Evolutionary conservation across 2,888 invertebrate species (phyloP).

Genomic region (Rosalia funebris): DNA sequence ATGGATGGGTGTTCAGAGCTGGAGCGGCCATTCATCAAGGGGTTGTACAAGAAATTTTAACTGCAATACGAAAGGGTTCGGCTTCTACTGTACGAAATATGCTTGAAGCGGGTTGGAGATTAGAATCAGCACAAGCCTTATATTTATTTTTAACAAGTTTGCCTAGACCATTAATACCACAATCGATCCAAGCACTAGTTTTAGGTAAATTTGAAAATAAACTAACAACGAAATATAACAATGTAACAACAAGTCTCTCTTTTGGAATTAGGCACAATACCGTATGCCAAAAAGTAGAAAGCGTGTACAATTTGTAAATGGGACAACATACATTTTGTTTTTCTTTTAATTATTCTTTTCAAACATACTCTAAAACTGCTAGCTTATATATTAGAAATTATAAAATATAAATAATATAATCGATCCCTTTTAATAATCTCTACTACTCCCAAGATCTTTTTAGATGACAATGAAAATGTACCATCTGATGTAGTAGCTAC

Average conservation of each 20-base stretch:
- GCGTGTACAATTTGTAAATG: too few species aligned
- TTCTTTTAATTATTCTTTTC: too few species aligned
- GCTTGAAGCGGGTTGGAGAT: constrained; percentile 55
- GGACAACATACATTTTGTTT: too few species aligned
- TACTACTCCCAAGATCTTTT: too few species aligned
- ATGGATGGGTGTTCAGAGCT: constrained; percentile 57
- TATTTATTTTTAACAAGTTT: constrained; percentile 59
- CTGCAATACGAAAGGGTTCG: constrained; percentile 44
- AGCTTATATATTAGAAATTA: too few species aligned
- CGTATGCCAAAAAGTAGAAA: too few species aligned
- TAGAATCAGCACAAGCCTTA: constrained; percentile 64
- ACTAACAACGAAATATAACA: too few species aligned
- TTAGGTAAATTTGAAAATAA: constrained; percentile 64
- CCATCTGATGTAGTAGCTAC: constrained; percentile 63
- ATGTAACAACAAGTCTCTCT: too few species aligned
- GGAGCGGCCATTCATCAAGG: constrained; percentile 48
- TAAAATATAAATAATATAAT: too few species aligned
- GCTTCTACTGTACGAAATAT: constrained; percentile 44
- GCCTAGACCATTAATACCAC: constrained; percentile 63
- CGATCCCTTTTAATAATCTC: too few species aligned
- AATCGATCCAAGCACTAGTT: constrained; percentile 63
- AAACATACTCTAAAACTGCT: too few species aligned
- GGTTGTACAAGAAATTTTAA: constrained; percentile 45
- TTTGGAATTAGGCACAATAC: too few species aligned
- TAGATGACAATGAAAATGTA: constrained; percentile 61